phyloP scores from a whole-genome alignment of 53 echinoderm and acorn worm species.

The Astropecten irregularis region DNA sequence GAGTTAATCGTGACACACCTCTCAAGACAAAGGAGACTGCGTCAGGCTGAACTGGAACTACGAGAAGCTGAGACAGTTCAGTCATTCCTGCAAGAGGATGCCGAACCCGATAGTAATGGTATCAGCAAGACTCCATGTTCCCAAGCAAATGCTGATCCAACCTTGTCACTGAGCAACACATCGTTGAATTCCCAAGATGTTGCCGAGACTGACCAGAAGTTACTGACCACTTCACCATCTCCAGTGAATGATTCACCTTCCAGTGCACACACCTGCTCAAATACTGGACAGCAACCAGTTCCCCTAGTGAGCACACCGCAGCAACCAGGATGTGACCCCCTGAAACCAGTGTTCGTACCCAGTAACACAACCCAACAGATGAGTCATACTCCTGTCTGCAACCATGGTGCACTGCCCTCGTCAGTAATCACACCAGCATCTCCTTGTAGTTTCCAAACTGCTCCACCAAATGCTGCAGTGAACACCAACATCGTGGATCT shows the following conservation, averaged over 20 bases:
- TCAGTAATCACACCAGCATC: not conserved
- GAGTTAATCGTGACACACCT: not conserved
- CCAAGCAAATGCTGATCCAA: not conserved
- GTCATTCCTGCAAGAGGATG: not conserved
- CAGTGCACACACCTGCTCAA: too few species aligned
- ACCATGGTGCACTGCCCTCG: too few species aligned
- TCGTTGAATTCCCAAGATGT: not conserved
- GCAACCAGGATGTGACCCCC: not conserved
- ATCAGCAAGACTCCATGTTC: too few species aligned
- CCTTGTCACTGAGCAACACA: not conserved
- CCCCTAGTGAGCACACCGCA: not conserved
- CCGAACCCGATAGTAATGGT: not conserved
- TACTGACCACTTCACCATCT: not conserved
- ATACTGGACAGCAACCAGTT: too few species aligned
- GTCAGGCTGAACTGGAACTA: not conserved
- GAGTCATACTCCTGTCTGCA: not conserved
- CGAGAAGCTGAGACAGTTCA: not conserved
- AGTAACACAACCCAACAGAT: not conserved
- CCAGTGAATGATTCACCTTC: not conserved
- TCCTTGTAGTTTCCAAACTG: not conserved
- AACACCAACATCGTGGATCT: slow-evolving; percentile 9
- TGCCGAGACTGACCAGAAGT: not conserved
- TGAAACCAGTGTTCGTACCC: not conserved
- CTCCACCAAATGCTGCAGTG: not conserved
- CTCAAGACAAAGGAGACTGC: not conserved